Evolutionary conservation across 2,113 vertebrate species (phyloP).

Genomic region (Colius striatus): DNA sequence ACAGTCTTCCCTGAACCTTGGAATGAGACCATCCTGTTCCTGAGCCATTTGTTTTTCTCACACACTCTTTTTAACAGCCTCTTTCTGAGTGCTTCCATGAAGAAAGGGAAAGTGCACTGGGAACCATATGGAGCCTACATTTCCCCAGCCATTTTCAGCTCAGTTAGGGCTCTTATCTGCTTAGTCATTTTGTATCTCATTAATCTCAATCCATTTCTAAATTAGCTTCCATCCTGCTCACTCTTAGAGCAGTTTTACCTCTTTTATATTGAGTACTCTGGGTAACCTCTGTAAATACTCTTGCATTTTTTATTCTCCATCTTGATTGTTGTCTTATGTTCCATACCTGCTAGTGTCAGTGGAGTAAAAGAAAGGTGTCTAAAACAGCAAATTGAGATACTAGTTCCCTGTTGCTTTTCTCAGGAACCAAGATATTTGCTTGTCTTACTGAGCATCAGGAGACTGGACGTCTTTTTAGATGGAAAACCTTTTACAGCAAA

Average conservation of each 20-base stretch:
- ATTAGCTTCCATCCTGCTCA: neutral
- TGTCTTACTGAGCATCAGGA: neutral
- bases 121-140: neutral
- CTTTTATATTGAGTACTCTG: neutral
- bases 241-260: neutral
- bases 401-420: neutral
- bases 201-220: neutral
- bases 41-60: neutral
- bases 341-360: neutral
- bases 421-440: neutral
- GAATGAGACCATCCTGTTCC: neutral
- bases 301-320: neutral
- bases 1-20: neutral
- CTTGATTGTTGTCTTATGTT: neutral
- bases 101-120: neutral
- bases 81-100: neutral
- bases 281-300: neutral
- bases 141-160: neutral
- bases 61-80: neutral
- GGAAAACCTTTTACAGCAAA: conserved; percentile 7
- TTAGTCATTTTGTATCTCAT: neutral
- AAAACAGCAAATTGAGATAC: neutral
- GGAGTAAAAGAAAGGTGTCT: neutral
- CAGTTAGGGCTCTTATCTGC: neutral
- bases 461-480: neutral